These are phyloP conservation scores for Meriones psammophilus DNA, from an alignment of 2,797 vertebrate species.

Conservation along the genomic window DNA sequence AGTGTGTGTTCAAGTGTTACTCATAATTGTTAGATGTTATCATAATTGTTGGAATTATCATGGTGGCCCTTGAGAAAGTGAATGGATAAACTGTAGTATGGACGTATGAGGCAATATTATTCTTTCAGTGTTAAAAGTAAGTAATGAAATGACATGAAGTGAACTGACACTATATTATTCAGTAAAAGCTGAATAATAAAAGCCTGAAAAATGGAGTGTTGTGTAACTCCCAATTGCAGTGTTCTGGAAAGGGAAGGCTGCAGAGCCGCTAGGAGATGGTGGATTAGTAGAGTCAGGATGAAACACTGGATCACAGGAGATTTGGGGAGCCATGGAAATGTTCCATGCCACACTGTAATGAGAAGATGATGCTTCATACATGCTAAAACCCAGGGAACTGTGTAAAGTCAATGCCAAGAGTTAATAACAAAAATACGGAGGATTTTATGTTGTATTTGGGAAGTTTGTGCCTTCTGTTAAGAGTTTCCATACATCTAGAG, in stretches of 20 bases:
- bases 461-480: not conserved
- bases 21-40: not conserved
- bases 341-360: not conserved
- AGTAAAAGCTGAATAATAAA: not conserved
- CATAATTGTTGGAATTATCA: not conserved
- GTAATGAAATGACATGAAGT: not conserved
- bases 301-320: fast-evolving
- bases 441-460: no score
- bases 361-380: not conserved
- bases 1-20: not conserved
- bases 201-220: not conserved
- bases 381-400: not conserved
- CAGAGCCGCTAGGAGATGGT: not conserved
- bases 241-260: not conserved
- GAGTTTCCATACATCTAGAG: not conserved
- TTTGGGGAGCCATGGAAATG: not conserved
- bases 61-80: not conserved
- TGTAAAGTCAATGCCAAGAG: not conserved
- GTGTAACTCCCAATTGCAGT: not conserved
- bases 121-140: not conserved
- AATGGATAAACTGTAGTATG: not conserved
- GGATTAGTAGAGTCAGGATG: not conserved
- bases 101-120: not conserved
- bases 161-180: not conserved
- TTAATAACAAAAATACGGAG: not conserved